phyloP scores from a whole-genome alignment of 2,888 invertebrate species.

The Sarcophaga subvicina region DNA sequence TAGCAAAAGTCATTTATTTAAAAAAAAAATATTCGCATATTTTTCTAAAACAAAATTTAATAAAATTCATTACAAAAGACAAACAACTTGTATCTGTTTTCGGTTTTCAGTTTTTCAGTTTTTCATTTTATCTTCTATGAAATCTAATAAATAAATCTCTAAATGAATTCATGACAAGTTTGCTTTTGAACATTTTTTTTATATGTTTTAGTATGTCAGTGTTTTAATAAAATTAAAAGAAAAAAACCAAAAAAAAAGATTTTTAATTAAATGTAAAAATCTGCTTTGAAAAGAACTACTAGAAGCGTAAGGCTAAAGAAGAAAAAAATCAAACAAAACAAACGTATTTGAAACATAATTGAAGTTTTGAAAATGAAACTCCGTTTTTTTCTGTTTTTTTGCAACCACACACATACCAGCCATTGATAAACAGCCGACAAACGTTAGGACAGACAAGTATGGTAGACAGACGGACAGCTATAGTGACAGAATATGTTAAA shows the following conservation, averaged over 20 bases:
- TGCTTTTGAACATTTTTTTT: not conserved
- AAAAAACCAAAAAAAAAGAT: slow-evolving; percentile 11
- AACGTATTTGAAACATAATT: slow-evolving; percentile 49
- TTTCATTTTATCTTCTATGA: slow-evolving; percentile 54
- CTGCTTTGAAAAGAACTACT: slow-evolving; percentile 11
- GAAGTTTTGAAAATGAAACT: slow-evolving; percentile 47
- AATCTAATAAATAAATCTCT: slow-evolving; percentile 63
- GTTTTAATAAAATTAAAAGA: slow-evolving; percentile 24
- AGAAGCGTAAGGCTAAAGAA: not conserved
- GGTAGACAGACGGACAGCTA: not conserved
- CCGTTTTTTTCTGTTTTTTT: not conserved
- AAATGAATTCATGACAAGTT: slow-evolving; percentile 66
- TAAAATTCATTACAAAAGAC: not conserved
- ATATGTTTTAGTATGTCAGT: slow-evolving; percentile 22
- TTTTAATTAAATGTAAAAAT: slow-evolving; percentile 66
- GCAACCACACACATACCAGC: slow-evolving; percentile 14
- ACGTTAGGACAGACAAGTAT: slow-evolving; percentile 15
- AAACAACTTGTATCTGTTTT: not conserved
- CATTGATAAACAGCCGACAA: slow-evolving; percentile 3
- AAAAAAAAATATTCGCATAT: too few species aligned
- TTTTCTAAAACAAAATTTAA: too few species aligned
- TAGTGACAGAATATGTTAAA: slow-evolving; percentile 37
- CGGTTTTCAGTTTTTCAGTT: not conserved
- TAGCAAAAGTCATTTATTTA: slow-evolving; percentile 17
- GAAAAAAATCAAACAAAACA: slow-evolving; percentile 8